Evolutionary conservation across 2,888 invertebrate species (phyloP).

Genomic region (Brachylomia viminalis): DNA sequence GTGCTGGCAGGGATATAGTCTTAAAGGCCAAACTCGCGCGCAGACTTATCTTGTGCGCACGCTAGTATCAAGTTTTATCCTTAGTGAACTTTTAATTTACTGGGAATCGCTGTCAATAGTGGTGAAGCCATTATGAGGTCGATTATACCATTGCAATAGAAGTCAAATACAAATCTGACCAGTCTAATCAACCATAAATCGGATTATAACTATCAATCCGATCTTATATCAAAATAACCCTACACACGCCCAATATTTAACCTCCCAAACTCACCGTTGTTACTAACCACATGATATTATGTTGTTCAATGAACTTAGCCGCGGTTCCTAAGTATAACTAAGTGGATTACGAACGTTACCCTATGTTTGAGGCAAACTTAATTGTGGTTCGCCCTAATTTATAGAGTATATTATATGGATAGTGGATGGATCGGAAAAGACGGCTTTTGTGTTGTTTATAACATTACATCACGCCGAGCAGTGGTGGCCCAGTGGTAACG

Average conservation of each 20-base stretch:
- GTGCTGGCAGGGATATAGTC: no score
- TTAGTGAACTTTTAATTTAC: no score
- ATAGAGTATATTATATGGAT: background rate
- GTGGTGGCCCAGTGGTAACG: no score
- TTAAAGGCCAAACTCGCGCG: no score
- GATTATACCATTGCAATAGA: no score
- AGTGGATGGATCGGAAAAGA: background rate
- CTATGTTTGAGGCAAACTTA: slow-evolving; percentile 27
- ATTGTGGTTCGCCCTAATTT: slow-evolving; percentile 20
- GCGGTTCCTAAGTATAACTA: slow-evolving; percentile 33
- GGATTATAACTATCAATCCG: no score
- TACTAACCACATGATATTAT: slow-evolving; percentile 24
- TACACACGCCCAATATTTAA: background rate
- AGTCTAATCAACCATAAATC: no score
- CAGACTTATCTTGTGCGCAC: no score
- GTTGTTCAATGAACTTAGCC: slow-evolving; percentile 34
- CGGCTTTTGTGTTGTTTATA: background rate
- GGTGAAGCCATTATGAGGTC: no score
- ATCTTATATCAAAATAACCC: background rate
- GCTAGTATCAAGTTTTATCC: no score
- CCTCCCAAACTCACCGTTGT: background rate
- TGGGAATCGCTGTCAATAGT: no score
- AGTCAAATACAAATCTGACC: no score
- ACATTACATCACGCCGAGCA: background rate
- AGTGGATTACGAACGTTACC: slow-evolving; percentile 33